Evolutionary conservation across 2,888 invertebrate genomes (phyloP).

Genomic region (Coecobrya sp.): DNA sequence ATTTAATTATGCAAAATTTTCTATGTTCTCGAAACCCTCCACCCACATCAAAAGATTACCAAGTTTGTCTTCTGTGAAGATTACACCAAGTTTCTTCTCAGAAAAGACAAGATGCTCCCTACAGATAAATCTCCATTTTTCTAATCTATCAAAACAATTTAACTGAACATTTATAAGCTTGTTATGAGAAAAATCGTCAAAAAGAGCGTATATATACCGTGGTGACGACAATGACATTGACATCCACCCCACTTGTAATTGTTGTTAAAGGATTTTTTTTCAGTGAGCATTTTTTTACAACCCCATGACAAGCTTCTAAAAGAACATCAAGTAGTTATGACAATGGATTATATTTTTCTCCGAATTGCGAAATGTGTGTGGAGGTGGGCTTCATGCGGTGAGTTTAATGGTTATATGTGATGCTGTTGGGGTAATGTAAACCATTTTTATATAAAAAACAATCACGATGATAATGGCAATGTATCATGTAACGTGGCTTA

Average conservation of each 20-base stretch:
- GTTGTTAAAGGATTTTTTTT: too few species aligned
- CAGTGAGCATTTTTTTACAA: too few species aligned
- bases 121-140: too few species aligned
- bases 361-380: conserved; percentile 24
- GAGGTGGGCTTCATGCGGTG: conserved; percentile 65
- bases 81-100: too few species aligned
- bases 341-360: too few species aligned
- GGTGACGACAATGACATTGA: neutral
- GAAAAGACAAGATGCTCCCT: too few species aligned
- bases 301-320: too few species aligned
- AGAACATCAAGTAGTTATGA: conserved; percentile 46
- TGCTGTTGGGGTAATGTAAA: neutral
- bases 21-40: neutral
- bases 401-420: conserved; percentile 51
- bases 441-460: neutral
- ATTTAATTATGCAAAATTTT: neutral
- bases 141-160: too few species aligned
- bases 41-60: too few species aligned
- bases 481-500: neutral
- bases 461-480: conserved; percentile 3
- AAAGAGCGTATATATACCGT: too few species aligned
- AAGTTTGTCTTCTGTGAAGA: too few species aligned
- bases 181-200: neutral
- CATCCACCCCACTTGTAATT: neutral
- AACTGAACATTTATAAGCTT: too few species aligned